Base-by-base conservation (phyloP, 2,113 vertebrate species). In the Pycnonotus jocosus region DNA sequence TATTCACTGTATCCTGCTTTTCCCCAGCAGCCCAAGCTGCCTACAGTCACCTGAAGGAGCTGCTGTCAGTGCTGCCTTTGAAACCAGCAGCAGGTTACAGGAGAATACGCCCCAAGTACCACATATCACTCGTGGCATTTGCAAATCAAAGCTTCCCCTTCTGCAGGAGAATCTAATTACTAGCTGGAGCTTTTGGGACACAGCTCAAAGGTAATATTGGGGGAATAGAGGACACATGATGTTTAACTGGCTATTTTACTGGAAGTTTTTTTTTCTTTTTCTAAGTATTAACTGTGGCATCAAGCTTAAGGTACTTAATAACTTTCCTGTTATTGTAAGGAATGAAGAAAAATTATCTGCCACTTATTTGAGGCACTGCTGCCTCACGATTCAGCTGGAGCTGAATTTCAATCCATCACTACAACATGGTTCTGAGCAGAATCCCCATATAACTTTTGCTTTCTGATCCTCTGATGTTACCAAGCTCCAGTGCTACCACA, bases 141-240 rank as follows among this genome's bases (percentile, higher is more conserved):
- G 57, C 73, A 79, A 87, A 82, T 71, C 65, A 84, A 83, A 83
- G 91, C 78, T 77, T 61, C 66, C 89, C n/a, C 50, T 84, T 66
- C 77, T 91, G 65, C 69, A 69, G 20, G 22, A 84, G 40, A 86
- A 88, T 81, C 68, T 51, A 56, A 89, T 86, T 86, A 81, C 69
- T 15, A 22, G 64, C 80, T 70, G 86, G 86, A 95, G 86, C 94
- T 91, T 84, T 45, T 62, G 91, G 69, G 94, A 95, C 40, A 40
- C 28, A 79, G 66, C 89, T 89, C 53, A 17, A 74, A 95, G 83
- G 72, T 95, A 79, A 89, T 45, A 81, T 3, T 89, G 69, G 86
- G 28, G 73, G 56, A 91, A 79, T 2, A 24, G 56, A 68, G 69
- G 61, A 60, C 65, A 69, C 30, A 48, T 2, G 7, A 44, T 81